Base-by-base conservation (phyloP, 2,113 vertebrate genomes). In the Scophthalmus maximus region DNA sequence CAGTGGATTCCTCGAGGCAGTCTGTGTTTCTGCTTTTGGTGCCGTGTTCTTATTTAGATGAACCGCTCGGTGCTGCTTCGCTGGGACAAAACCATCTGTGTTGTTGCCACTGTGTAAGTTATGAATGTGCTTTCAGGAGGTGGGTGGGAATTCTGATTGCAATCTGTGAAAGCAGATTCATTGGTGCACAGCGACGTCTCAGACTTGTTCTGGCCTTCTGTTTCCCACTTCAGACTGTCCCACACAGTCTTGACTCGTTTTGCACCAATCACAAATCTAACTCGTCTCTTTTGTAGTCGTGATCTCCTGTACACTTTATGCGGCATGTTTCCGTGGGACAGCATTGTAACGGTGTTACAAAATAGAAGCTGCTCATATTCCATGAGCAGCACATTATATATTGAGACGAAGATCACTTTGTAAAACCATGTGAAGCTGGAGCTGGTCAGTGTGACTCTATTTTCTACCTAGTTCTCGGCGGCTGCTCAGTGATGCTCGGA, bases 31-130 rank as follows among this genome's bases (percentile, higher is more conserved):
- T 55, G 58, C 26, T 63, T 73, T 78, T 75, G 86, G 83, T 76
- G 79, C 68, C 14, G 49, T 52, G 81, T 69, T 78, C 68, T 74
- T 78, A 76, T 85, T 84, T 72, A 76, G 75, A 86, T 76, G 51
- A 87, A 84, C 42, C 10, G n/a, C 73, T 65, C 30, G 1, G 15
- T 55, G 62, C 49, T 25, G 84, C 71, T 71, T 78, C 51, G 34
- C 74, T 74, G 58, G 72, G 50, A 66, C 64, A 68, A 82, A 89
- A 83, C 78, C 87, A 88, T 87, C 87, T 86, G 82, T 82, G 84
- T 88, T 87, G 84, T 59, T 68, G 73, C 70, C 70, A 36, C 73
- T 79, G 76, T 75, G 60, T 63, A 60, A 71, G 60, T 77, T 81
- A 69, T 68, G 64, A 75, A 52, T 62, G 63, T 47, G 69, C 53